A percentile compares a stretch with the other conserved stretches of the same genome.
Conservation (phyloP, 2,888 invertebrate genomes). For the Hymenopus coronatus region DNA sequence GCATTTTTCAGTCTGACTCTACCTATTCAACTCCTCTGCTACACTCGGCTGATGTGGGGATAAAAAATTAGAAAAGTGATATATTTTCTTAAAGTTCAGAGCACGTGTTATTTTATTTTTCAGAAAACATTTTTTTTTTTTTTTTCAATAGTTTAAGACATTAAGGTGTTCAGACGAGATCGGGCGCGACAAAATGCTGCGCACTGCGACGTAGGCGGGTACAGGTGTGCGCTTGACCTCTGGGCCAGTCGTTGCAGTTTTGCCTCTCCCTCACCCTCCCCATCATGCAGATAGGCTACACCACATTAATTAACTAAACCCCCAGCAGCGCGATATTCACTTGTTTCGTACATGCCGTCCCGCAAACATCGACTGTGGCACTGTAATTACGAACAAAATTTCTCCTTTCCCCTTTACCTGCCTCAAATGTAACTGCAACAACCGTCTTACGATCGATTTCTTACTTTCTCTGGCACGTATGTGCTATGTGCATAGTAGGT, state of each 20-base stretch:
- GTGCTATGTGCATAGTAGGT: no score
- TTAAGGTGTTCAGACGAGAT: not conserved
- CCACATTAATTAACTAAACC: conserved; percentile 30
- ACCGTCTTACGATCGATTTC: not conserved
- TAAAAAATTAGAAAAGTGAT: no score
- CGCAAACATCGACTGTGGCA: not conserved
- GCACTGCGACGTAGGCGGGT: not conserved
- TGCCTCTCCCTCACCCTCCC: not conserved
- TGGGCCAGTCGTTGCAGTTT: not conserved
- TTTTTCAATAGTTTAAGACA: no score
- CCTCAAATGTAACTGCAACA: not conserved
- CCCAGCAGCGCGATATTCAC: not conserved
- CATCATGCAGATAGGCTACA: conserved; percentile 23
- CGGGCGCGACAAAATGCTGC: not conserved
- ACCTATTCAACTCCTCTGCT: no score
- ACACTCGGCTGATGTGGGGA: no score
- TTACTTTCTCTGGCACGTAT: no score
- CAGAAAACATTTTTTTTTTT: no score
- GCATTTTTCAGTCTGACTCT: no score
- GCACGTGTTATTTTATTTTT: no score
- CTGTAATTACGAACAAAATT: not conserved
- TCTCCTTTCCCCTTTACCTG: not conserved
- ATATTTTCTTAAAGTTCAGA: no score
- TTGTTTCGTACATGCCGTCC: not conserved
- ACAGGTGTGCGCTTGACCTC: not conserved